Evolutionary conservation across 2,113 vertebrate genomes (phyloP).

Genomic region (Jaculus jaculus): DNA sequence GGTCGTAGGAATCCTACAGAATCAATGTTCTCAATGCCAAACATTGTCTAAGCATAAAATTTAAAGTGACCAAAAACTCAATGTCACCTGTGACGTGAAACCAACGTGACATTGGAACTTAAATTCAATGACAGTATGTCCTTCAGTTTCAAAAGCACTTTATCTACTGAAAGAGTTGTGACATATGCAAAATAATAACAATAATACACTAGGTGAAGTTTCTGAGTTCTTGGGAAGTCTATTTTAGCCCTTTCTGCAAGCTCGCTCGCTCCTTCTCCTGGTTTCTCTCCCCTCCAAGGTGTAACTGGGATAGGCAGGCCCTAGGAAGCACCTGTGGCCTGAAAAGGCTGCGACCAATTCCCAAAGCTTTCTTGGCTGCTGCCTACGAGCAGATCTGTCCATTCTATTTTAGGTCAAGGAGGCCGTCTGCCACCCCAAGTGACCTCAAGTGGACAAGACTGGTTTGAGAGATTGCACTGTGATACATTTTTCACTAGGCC

Average conservation of each 20-base stretch:
- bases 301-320: slow-evolving; percentile 10
- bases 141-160: slow-evolving; percentile 79
- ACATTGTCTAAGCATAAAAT: slow-evolving; percentile 28
- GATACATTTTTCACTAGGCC: slow-evolving; percentile 14
- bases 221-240: background rate
- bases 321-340: slow-evolving; percentile 70
- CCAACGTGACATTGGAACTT: slow-evolving; percentile 79
- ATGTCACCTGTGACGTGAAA: slow-evolving; percentile 57
- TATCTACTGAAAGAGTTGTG: background rate
- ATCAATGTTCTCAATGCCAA: slow-evolving; percentile 42
- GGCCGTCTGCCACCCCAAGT: slow-evolving; percentile 35
- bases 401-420: slow-evolving; percentile 64
- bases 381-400: background rate
- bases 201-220: background rate
- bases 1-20: slow-evolving; percentile 35
- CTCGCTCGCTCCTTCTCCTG: too few relatives aligned
- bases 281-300: background rate
- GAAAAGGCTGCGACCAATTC: slow-evolving; percentile 7
- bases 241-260: background rate
- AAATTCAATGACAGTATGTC: slow-evolving; percentile 85
- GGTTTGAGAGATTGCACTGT: background rate
- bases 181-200: background rate
- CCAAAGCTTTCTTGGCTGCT: slow-evolving; percentile 32
- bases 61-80: slow-evolving; percentile 36
- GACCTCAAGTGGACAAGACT: slow-evolving; percentile 44